These are phyloP conservation scores for Hydrozoanthus gracilis DNA, from an alignment of 92 coral and sea anemone genomes.

Conservation along the genomic window DNA sequence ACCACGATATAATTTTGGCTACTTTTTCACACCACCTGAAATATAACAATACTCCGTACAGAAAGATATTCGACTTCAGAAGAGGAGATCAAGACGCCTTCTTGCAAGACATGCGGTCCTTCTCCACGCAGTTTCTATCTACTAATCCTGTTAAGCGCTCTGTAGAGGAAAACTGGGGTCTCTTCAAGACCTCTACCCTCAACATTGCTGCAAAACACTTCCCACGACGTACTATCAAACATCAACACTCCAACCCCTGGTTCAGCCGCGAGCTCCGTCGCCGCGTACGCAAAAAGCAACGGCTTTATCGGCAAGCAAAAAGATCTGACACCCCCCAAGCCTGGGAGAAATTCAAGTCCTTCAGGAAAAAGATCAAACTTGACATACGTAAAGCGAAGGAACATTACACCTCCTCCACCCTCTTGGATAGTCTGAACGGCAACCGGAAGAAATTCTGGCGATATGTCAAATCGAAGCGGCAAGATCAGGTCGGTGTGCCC, in stretches of 20 bases:
- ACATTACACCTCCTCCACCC: neutral
- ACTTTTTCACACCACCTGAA: slow-evolving; percentile 29
- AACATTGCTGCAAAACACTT: slow-evolving; percentile 9
- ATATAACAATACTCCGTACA: slow-evolving; percentile 15
- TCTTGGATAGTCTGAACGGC: too few relatives aligned
- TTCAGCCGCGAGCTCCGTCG: neutral
- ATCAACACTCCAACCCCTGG: slow-evolving; percentile 6
- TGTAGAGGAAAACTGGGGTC: neutral
- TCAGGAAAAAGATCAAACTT: neutral
- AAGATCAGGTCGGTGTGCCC: too few relatives aligned
- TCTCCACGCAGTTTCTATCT: too few relatives aligned
- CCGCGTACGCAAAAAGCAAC: neutral
- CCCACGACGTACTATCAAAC: slow-evolving; percentile 1
- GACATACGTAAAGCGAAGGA: slow-evolving; percentile 21
- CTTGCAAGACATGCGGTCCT: too few relatives aligned
- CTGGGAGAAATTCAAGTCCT: slow-evolving; percentile 7
- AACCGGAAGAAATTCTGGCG: too few relatives aligned
- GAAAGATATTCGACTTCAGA: slow-evolving; percentile 26
- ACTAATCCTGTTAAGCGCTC: too few relatives aligned
- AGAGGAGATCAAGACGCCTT: neutral
- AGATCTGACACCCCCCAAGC: slow-evolving; percentile 5
- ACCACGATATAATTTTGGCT: slow-evolving; percentile 18
- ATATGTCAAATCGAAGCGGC: too few relatives aligned
- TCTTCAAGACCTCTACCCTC: slow-evolving; percentile 4
- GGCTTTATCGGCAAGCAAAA: neutral